Evolutionary conservation across 2,888 invertebrate species (phyloP), one percentile per base, ranked within the genome.

Genomic region (Protophormia terraenovae): DNA sequence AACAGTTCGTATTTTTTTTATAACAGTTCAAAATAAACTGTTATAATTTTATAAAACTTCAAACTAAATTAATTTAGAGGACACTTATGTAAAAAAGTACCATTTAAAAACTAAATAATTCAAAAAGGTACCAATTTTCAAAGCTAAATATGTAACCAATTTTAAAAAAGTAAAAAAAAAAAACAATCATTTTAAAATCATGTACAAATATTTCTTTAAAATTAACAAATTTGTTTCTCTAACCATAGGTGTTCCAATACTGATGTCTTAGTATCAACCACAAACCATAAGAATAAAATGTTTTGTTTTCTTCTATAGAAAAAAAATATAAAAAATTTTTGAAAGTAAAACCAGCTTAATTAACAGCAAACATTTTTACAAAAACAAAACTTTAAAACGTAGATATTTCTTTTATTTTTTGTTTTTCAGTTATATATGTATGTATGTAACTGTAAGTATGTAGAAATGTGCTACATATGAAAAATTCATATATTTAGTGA

Each of bases 401-500:
- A 19, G 32, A 32, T 50, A 38, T 50, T 50, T 32, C n/a, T n/a
- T n/a, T n/a, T n/a, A n/a, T 35, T 14, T 35, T 69, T 29, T 32
- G 6, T 60, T 35, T 47, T 58, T 24, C 58, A 58, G 29, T 60
- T 75, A 73, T 38, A 75, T 41, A 75, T 32, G 0, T 38, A 8
- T 7, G 14, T n/a, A 19, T 41, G 38, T n/a, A n/a, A 14, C 16
- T 71, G 62, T 53, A 12, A 45, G 19, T 22, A 19, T 22, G 14
- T 35, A 3, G 14, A 27, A 27, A 24, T 29, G 24, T 58, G 7
- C 6, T 22, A 7, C 16, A 8, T 38, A 81, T 53, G 35, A 76
- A 75, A 82, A 75, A 76, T 55, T 72, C 79, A 80, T 82, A 76
- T 78, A 81, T 82, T 85, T 82, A 85, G 82, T 85, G 82, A 82